A percentile compares a stretch with the other conserved stretches of the same genome.
Evolutionary conservation across 2,113 vertebrate species (phyloP).

Genomic region (Globicephala melas): DNA sequence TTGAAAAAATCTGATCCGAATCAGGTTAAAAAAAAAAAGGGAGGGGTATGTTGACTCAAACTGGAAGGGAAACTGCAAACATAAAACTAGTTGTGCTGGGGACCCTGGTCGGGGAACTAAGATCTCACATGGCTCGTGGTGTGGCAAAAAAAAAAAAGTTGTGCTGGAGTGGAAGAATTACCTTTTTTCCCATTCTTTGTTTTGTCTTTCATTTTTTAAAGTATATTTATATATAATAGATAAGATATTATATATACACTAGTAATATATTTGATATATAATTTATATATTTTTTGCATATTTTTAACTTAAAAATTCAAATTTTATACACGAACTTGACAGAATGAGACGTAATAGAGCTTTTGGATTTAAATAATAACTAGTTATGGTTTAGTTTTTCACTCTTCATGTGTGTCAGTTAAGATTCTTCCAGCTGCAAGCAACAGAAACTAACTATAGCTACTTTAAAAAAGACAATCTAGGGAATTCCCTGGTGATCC

Average conservation of each 20-base stretch:
- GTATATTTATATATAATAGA: neutral
- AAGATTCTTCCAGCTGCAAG: neutral
- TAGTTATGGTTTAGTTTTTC: neutral
- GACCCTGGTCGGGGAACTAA: no score
- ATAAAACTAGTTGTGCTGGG: neutral
- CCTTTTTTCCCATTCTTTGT: neutral
- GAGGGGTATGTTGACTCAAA: neutral
- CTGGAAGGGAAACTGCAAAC: neutral
- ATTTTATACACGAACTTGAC: neutral
- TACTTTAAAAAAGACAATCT: neutral
- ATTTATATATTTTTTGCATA: neutral
- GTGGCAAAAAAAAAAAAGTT: neutral
- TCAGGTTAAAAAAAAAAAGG: neutral
- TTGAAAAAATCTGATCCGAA: neutral
- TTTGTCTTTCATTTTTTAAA: neutral
- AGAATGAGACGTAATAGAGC: neutral
- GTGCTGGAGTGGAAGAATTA: neutral
- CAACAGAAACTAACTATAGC: neutral
- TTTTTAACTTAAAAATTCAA: constrained; percentile 15
- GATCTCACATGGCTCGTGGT: no score
- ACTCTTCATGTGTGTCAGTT: neutral
- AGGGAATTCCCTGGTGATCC: neutral
- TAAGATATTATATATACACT: neutral
- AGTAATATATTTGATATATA: neutral
- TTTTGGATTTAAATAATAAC: neutral